Conservation (phyloP, 2,113 vertebrate genomes). For the Panurus biarmicus region DNA sequence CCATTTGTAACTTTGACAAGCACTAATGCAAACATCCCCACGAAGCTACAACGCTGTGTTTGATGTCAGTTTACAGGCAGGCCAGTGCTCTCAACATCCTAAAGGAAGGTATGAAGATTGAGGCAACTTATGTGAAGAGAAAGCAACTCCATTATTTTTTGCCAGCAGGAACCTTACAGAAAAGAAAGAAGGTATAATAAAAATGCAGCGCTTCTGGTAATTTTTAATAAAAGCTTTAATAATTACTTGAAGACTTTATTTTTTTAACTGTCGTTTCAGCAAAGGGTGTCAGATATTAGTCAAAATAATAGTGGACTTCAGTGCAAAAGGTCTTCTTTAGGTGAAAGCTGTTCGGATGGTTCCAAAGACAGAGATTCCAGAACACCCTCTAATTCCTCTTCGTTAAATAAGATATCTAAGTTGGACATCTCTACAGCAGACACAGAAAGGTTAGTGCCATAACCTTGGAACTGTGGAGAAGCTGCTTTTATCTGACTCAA, state of each 20-base stretch:
- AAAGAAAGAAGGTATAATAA: conserved; percentile 85
- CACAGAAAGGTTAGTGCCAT: conserved; percentile 67
- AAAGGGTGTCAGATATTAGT: conserved; percentile 81
- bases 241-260: neutral
- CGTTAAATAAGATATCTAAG: conserved; percentile 67
- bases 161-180: conserved; percentile 87
- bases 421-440: conserved; percentile 63
- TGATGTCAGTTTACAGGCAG: conserved; percentile 87
- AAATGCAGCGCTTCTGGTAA: neutral
- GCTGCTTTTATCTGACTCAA: neutral
- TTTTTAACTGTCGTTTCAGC: conserved; percentile 53
- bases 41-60: neutral
- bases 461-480: neutral
- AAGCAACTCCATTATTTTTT: conserved; percentile 93
- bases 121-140: conserved; percentile 92
- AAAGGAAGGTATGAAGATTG: conserved; percentile 95
- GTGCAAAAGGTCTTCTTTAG: conserved; percentile 81
- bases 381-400: conserved; percentile 75
- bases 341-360: conserved; percentile 77
- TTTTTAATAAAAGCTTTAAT: neutral
- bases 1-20: neutral
- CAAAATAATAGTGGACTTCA: conserved; percentile 74
- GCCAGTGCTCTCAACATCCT: conserved; percentile 92
- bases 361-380: conserved; percentile 82
- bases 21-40: neutral